phyloP scores from a whole-genome alignment of 2,113 vertebrate species.

The Pongo abelii region DNA sequence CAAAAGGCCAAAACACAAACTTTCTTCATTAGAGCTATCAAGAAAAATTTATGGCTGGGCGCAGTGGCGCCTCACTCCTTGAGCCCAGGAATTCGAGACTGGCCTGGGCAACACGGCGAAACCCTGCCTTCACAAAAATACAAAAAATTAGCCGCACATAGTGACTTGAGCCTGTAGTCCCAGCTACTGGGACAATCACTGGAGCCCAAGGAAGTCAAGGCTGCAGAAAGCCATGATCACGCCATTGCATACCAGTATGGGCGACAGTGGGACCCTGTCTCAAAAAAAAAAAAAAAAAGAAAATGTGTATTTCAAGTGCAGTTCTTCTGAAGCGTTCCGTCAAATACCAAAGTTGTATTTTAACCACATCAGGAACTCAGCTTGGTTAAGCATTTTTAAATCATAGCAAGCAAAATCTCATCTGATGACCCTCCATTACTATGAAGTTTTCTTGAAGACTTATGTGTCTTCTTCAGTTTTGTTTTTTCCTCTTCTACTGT shows the following conservation, averaged over 20 bases:
- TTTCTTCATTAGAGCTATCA: background rate
- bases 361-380: background rate
- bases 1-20: background rate
- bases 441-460: background rate
- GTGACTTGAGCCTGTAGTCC: too few species aligned
- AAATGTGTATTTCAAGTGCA: background rate
- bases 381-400: background rate
- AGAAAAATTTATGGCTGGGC: too few species aligned
- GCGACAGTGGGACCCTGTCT: too few species aligned
- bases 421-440: background rate
- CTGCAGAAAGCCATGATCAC: too few species aligned
- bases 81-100: too few species aligned
- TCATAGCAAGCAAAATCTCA: background rate
- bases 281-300: background rate
- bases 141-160: too few species aligned
- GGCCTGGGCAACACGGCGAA: too few species aligned
- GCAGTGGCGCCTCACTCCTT: too few species aligned
- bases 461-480: background rate
- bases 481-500: background rate
- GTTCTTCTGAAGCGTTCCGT: constrained; percentile 19
- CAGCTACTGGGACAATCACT: too few species aligned
- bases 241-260: too few species aligned
- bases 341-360: background rate
- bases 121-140: too few species aligned
- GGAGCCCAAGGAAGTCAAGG: too few species aligned